A percentile compares a stretch with the other conserved stretches of the same genome.
Evolutionary conservation across 2,113 vertebrate genomes (phyloP).

Genomic region (Mesembrinibis cayennensis): DNA sequence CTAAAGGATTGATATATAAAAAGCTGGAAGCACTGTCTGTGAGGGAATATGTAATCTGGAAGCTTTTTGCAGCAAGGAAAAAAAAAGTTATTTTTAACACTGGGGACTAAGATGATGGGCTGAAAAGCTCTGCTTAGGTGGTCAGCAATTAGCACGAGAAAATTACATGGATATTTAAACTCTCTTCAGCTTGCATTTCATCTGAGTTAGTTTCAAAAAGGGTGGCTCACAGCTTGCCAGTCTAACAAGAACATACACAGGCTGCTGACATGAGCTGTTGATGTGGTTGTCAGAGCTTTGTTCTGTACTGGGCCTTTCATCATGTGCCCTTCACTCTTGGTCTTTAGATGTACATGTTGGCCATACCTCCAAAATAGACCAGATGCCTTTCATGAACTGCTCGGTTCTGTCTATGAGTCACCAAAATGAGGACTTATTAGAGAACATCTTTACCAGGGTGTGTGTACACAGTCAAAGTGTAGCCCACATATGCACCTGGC

Average conservation of each 20-base stretch:
- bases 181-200: background rate
- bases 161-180: background rate
- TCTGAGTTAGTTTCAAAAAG: background rate
- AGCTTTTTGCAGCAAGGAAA: background rate
- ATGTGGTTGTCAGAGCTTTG: background rate
- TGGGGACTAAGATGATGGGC: background rate
- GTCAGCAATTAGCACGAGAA: background rate
- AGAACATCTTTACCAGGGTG: background rate
- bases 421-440: background rate
- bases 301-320: background rate
- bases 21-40: background rate
- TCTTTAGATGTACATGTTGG: background rate
- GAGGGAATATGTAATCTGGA: background rate
- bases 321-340: background rate
- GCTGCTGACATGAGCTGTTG: background rate
- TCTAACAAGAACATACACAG: background rate
- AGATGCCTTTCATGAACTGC: background rate
- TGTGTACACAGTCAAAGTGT: background rate
- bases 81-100: background rate
- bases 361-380: background rate
- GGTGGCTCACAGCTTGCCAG: background rate
- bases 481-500: background rate
- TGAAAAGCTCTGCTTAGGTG: background rate
- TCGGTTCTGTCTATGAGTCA: background rate
- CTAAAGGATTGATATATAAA: background rate